Evolutionary conservation across 2,113 vertebrate species (phyloP).

Genomic region (Pygoscelis antarcticus): DNA sequence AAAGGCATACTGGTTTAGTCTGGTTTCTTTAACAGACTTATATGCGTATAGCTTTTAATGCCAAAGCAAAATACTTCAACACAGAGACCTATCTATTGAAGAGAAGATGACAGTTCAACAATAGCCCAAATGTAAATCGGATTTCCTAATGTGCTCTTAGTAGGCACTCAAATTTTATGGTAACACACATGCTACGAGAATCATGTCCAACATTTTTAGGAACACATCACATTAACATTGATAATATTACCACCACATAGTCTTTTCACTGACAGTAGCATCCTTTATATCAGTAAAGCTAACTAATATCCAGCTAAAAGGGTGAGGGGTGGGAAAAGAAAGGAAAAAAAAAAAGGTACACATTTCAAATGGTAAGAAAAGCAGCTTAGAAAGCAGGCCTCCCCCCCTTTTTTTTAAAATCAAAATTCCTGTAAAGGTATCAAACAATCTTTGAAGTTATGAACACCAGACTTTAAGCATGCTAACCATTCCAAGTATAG

Average conservation of each 20-base stretch:
- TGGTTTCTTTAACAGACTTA: conserved; percentile 4
- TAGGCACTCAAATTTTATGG: not conserved
- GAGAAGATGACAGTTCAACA: not conserved
- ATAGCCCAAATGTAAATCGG: not conserved
- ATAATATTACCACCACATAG: not conserved
- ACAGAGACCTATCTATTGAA: not conserved
- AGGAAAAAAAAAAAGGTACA: not conserved
- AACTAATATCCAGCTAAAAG: not conserved
- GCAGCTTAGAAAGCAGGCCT: not conserved
- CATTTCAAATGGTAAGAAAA: not conserved
- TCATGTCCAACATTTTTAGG: not conserved
- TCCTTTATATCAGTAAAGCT: not conserved
- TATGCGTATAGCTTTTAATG: not conserved
- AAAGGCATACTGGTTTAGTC: conserved; percentile 11
- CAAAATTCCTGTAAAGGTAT: not conserved
- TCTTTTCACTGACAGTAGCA: not conserved
- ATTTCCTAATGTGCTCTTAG: not conserved
- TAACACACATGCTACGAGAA: not conserved
- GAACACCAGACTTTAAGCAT: not conserved
- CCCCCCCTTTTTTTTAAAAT: not conserved
- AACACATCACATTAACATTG: not conserved
- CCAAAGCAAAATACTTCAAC: conserved; percentile 16
- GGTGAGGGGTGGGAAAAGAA: fast-evolving
- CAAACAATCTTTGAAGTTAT: not conserved
- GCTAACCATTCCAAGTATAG: not conserved